These are phyloP conservation scores for Procambarus virginalis DNA, from an alignment of 1,140 invertebrate genomes.

Conservation along the genomic window DNA sequence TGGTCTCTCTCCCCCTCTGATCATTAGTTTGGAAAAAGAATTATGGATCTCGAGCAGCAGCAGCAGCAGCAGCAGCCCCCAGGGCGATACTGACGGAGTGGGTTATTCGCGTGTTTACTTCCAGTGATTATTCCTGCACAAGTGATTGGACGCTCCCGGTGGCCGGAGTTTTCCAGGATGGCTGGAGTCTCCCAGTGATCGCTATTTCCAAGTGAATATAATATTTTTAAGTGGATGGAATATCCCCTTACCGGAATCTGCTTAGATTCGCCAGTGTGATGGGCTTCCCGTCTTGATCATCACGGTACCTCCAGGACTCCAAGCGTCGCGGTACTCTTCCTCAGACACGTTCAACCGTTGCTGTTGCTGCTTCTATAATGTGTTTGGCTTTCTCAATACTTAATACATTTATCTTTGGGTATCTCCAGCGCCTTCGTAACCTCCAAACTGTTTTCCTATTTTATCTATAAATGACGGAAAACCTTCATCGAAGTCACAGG, in stretches of 20 bases:
- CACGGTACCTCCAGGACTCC: no score
- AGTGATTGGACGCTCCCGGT: no score
- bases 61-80: no score
- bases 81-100: background rate
- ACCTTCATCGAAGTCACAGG: no score
- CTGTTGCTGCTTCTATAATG: background rate
- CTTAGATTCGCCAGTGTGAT: no score
- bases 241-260: no score
- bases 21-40: background rate
- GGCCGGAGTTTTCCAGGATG: no score
- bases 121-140: background rate
- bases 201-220: no score
- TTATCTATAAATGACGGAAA: no score
- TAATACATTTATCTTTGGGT: background rate
- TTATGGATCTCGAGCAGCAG: background rate
- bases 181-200: background rate
- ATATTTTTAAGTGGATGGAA: no score
- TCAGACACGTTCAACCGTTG: background rate
- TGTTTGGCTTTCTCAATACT: background rate
- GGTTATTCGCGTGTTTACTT: background rate
- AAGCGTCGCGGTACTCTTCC: no score
- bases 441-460: background rate
- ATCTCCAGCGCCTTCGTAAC: background rate
- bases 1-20: background rate
- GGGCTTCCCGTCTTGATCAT: no score